Conservation (phyloP, 2,113 vertebrate species). For the Panurus biarmicus region DNA sequence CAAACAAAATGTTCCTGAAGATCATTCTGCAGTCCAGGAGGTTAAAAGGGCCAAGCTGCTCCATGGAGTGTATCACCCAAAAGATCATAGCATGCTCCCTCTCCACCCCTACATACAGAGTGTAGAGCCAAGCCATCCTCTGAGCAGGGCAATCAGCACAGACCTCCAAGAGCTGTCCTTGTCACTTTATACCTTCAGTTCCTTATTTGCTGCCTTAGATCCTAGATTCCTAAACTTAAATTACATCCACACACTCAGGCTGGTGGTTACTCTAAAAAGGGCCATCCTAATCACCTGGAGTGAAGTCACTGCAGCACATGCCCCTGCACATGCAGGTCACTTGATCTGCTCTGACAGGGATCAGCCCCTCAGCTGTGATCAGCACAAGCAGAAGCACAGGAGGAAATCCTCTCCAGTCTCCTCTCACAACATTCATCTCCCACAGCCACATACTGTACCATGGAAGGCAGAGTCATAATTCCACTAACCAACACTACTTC, state of each 20-base stretch:
- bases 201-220: background rate
- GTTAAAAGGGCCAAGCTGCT: background rate
- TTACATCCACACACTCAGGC: background rate
- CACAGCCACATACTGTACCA: background rate
- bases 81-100: background rate
- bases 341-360: background rate
- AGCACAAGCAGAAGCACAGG: background rate
- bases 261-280: background rate
- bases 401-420: background rate
- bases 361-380: background rate
- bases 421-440: background rate
- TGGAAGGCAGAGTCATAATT: background rate
- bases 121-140: background rate
- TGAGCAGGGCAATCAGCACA: background rate
- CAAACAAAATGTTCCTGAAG: background rate
- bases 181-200: background rate
- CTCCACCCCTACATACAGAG: background rate
- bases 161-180: background rate
- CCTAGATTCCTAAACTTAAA: background rate
- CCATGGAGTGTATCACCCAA: background rate
- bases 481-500: background rate
- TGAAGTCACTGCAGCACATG: background rate
- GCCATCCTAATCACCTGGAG: background rate
- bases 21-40: background rate
- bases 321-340: rapidly evolving